A percentile compares a stretch with the other conserved stretches of the same genome.
Conservation (phyloP, 2,888 invertebrate species). For the Drosophila acutilabella region DNA sequence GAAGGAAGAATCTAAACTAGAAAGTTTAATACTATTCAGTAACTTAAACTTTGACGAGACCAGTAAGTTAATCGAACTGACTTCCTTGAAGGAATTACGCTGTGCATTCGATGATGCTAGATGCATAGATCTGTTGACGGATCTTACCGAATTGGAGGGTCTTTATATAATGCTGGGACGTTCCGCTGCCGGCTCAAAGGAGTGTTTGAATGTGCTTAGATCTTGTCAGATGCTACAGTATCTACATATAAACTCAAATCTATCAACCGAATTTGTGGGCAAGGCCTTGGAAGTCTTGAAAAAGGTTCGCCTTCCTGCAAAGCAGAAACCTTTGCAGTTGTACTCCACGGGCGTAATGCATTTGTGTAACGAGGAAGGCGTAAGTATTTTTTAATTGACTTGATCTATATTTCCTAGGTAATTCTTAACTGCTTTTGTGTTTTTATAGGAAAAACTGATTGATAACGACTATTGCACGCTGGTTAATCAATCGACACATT, state of each 20-base stretch:
- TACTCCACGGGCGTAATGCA: constrained; percentile 34
- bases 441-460: constrained; percentile 21
- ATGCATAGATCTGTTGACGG: constrained; percentile 37
- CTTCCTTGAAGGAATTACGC: constrained; percentile 17
- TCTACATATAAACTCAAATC: constrained; percentile 30
- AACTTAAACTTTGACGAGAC: constrained; percentile 25
- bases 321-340: constrained; percentile 37
- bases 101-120: constrained; percentile 29
- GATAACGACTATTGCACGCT: constrained; percentile 33
- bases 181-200: constrained; percentile 21
- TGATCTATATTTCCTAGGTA: not conserved
- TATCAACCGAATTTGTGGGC: constrained; percentile 23
- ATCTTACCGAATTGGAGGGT: constrained; percentile 37
- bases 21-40: constrained; percentile 14
- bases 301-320: constrained; percentile 18
- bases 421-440: not conserved
- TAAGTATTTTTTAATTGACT: not conserved
- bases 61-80: constrained; percentile 24
- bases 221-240: constrained; percentile 29
- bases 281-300: constrained; percentile 20
- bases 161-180: constrained; percentile 37
- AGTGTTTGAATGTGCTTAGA: constrained; percentile 33
- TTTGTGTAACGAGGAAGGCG: constrained; percentile 28
- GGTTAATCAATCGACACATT: constrained; percentile 4
- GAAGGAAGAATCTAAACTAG: not conserved